Evolutionary conservation across 2,797 vertebrate species (phyloP).

Genomic region (Poecilia gillii): DNA sequence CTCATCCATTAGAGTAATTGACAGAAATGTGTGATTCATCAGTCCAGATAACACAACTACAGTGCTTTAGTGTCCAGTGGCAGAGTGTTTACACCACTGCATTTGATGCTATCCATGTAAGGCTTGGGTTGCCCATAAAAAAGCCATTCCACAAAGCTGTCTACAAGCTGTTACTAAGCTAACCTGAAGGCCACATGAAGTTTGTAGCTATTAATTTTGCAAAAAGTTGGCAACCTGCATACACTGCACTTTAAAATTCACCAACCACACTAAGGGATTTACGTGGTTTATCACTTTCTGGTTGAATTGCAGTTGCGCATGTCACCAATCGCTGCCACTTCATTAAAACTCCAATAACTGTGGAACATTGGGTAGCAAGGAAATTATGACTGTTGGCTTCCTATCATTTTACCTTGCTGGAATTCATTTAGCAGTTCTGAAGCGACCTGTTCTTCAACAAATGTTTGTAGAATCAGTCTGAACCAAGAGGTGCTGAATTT

Average conservation of each 20-base stretch:
- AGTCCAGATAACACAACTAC: not conserved
- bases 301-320: not conserved
- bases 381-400: not conserved
- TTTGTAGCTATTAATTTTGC: not conserved
- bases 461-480: not conserved
- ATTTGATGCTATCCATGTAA: not conserved
- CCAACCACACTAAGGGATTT: not conserved
- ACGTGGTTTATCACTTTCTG: not conserved
- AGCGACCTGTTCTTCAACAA: not conserved
- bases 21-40: not conserved
- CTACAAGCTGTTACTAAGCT: not conserved
- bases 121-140: not conserved
- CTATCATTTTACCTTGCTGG: not conserved
- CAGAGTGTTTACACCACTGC: not conserved
- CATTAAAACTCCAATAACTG: not conserved
- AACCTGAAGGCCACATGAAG: not conserved
- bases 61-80: not conserved
- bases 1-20: not conserved
- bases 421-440: not conserved
- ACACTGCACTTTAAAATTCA: not conserved
- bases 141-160: not conserved
- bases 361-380: not conserved
- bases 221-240: not conserved
- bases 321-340: not conserved
- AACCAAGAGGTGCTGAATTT: not conserved